Base-by-base conservation (phyloP, 2,797 vertebrate genomes). In the Perodicticus potto region DNA sequence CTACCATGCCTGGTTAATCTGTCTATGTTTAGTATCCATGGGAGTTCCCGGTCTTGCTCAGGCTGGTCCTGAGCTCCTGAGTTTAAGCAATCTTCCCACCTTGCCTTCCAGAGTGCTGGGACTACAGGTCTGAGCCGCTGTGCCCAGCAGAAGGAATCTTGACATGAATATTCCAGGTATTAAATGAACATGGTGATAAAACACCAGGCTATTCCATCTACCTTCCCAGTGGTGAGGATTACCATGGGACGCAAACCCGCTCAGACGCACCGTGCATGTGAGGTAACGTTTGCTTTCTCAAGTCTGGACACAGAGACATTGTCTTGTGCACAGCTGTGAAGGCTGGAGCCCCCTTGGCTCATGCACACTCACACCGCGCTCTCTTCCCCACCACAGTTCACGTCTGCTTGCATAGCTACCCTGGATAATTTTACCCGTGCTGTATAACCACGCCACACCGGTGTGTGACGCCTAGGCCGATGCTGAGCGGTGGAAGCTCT, bases 361-460 rank as follows among this genome's bases (percentile, higher is more conserved):
- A 4, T 5, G n/a, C 6, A 37, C 37, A 16, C 27, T 2, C 16
- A 70, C 23, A 11, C 16, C 10, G 11, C 37, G 65, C 45, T 40
- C 5, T 20, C 1, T 20, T 27, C 43, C 22, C 40, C 29, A 34
- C 22, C 13, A 2, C 14, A 22, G 13, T 85, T 34, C 16, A 8
- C 13, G 10, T 16, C 2, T 53, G 32, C 57, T 85, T 69, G 45
- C 25, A 3, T 25, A 34, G 17, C 63, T n/a, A 16, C 43, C 43
- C 34, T 22, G 22, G 17, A 5, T 53, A 34, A 34, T 9, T 53
- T 53, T 5, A 34, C 13, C 14, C 22, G 17, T 34, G 13, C 49
- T 1, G 2, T 6, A 27, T 53, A 3, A n/a, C 43, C 63, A 4
- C 1, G 0, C 32, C 22, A 17, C 53, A n/a, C 43, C 32, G 14